Conservation (phyloP, 2,113 vertebrate species). For the Isurus oxyrinchus region DNA sequence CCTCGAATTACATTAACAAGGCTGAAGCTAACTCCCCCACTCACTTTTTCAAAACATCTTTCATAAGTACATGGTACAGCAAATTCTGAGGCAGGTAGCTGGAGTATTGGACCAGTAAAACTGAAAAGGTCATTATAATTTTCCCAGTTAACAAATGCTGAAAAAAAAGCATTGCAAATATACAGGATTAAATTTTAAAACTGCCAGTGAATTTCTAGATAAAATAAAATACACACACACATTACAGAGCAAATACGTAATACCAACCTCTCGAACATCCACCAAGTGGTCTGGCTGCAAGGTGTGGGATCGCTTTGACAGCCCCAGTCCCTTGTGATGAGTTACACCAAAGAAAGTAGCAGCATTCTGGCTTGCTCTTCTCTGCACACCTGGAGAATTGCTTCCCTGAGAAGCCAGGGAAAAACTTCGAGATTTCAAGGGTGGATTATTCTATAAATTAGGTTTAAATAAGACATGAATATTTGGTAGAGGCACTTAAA, state of each 20-base stretch:
- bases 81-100: neutral
- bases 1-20: neutral
- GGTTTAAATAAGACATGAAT: neutral
- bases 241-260: neutral
- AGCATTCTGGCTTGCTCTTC: slow-evolving; percentile 79
- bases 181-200: neutral
- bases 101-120: neutral
- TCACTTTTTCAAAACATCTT: neutral
- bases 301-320: slow-evolving; percentile 66
- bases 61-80: neutral
- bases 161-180: neutral
- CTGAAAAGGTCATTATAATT: neutral
- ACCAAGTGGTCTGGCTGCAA: slow-evolving; percentile 85
- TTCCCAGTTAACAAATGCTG: neutral
- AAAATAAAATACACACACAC: neutral
- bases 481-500: neutral
- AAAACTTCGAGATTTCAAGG: slow-evolving; percentile 88
- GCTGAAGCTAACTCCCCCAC: neutral
- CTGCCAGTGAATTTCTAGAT: neutral
- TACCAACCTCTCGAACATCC: slow-evolving; percentile 85
- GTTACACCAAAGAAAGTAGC: slow-evolving; percentile 71
- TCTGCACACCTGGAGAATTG: slow-evolving; percentile 78
- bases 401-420: slow-evolving; percentile 84
- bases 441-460: slow-evolving; percentile 77
- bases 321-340: slow-evolving; percentile 65